A percentile compares a stretch with the other conserved stretches of the same genome.
These are phyloP conservation scores for Drosophila kikkawai DNA, from an alignment of 1,140 invertebrate genomes.

Conservation along the genomic window DNA sequence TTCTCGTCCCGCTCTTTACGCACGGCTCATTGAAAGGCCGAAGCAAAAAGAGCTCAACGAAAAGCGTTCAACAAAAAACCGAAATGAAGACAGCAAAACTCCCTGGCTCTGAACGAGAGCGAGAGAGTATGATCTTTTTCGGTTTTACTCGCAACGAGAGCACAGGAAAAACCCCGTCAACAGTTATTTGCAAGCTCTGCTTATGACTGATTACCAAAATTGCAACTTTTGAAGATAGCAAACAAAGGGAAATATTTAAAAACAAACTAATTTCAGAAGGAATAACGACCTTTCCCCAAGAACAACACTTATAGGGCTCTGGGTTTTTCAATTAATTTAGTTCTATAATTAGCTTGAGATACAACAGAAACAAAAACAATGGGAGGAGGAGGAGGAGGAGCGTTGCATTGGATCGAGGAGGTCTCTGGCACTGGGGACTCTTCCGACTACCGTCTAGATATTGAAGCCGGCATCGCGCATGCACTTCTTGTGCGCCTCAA, in stretches of 20 bases:
- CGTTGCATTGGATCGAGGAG: background rate
- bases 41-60: no score
- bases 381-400: constrained; percentile 11
- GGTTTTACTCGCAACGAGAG: no score
- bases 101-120: no score
- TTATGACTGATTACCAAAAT: background rate
- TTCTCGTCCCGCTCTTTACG: no score
- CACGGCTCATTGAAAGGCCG: no score
- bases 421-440: constrained; percentile 7
- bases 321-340: constrained; percentile 62
- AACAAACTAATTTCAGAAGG: background rate
- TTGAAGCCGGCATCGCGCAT: constrained; percentile 98
- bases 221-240: no score
- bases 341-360: constrained; percentile 77
- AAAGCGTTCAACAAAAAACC: no score
- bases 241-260: background rate
- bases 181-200: no score
- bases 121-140: no score
- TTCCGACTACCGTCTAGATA: constrained; percentile 53
- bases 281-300: background rate
- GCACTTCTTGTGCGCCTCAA: constrained; percentile 98
- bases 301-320: constrained; percentile 18
- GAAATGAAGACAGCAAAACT: no score
- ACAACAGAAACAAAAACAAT: constrained; percentile 56
- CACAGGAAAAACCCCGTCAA: no score